phyloP scores from a whole-genome alignment of 2,113 vertebrate species.

The Melanerpes aurifrons region DNA sequence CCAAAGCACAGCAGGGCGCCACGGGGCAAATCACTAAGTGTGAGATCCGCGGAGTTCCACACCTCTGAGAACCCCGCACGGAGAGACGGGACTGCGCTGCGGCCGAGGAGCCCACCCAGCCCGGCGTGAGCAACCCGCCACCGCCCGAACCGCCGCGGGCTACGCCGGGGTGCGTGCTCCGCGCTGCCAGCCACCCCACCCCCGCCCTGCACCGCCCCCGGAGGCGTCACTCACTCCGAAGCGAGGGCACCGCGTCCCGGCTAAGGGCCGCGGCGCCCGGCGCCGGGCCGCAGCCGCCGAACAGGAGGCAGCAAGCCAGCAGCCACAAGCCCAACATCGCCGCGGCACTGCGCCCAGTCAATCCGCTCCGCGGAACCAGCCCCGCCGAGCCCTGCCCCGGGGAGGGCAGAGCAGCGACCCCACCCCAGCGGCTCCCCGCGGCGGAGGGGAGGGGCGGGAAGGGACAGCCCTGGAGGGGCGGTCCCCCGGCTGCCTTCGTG shows the following conservation, averaged over 20 bases:
- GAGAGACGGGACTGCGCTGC: neutral
- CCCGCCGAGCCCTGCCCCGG: neutral
- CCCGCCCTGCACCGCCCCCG: neutral
- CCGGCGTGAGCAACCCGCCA: slow-evolving; percentile 42
- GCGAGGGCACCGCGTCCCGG: slow-evolving; percentile 4
- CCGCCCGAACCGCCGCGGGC: neutral
- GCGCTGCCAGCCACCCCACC: neutral
- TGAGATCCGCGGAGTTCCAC: neutral
- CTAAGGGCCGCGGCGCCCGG: neutral
- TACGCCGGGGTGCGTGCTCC: neutral
- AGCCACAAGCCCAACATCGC: neutral
- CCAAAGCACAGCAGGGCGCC: neutral
- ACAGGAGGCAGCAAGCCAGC: neutral
- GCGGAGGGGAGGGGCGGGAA: neutral
- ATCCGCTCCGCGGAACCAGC: neutral
- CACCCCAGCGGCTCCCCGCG: neutral
- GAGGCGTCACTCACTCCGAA: slow-evolving; percentile 16
- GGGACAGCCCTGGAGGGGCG: neutral
- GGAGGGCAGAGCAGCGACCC: slow-evolving; percentile 2
- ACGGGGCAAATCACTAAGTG: neutral
- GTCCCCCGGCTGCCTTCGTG: neutral
- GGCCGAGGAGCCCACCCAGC: neutral
- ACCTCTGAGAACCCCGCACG: neutral
- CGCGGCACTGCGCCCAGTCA: neutral
- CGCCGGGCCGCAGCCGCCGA: neutral